phyloP scores from a whole-genome alignment of 2,797 vertebrate genomes.

The Eidolon dupreanum region DNA sequence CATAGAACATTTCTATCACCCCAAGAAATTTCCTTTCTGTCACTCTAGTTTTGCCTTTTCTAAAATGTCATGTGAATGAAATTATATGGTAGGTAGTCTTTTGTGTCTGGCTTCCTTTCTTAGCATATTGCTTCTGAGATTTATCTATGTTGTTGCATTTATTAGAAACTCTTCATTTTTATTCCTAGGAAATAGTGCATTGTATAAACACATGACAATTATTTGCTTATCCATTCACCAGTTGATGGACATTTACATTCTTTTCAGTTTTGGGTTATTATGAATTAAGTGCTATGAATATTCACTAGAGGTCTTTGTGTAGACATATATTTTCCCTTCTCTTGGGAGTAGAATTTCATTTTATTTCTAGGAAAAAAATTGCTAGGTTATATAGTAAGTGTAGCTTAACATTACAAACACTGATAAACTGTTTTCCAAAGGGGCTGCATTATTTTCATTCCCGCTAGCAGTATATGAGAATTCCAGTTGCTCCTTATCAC shows the following conservation, averaged over 20 bases:
- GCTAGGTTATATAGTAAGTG: background rate
- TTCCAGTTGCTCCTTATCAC: background rate
- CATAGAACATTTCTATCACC: background rate
- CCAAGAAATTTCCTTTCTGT: background rate
- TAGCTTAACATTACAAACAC: constrained; percentile 5
- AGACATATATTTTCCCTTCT: background rate
- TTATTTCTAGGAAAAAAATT: constrained; percentile 23
- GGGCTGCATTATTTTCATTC: background rate
- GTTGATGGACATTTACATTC: background rate
- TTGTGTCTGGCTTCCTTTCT: background rate
- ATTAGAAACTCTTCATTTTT: background rate
- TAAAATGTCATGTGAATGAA: background rate
- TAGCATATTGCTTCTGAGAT: background rate
- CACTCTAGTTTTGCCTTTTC: background rate
- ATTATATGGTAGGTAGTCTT: background rate
- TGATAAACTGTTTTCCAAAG: constrained; percentile 4
- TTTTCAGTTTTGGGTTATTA: background rate
- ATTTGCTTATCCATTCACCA: background rate
- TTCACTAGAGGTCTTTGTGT: background rate
- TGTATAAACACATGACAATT: background rate
- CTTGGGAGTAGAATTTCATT: background rate
- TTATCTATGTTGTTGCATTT: background rate
- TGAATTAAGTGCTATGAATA: background rate
- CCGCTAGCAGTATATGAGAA: background rate
- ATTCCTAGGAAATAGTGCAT: background rate